phyloP scores from a whole-genome alignment of 1,140 invertebrate species.

The Cotesia chilonis region DNA sequence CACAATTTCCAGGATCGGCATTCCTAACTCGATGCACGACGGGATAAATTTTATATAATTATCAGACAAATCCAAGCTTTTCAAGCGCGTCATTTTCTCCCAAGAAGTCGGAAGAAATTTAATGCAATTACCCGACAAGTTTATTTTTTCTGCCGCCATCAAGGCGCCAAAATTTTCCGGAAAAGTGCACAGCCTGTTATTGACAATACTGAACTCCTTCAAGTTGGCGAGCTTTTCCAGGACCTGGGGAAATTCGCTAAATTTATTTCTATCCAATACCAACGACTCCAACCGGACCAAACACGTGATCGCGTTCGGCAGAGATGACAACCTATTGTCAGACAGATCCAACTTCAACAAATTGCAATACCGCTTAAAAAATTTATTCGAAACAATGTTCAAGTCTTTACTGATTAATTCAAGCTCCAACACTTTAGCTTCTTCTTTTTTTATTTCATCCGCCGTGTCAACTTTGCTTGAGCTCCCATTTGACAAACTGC shows the following conservation, averaged over 20 bases:
- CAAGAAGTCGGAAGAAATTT: conserved; percentile 40
- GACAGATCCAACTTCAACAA: conserved; percentile 19
- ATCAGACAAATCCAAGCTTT: conserved; percentile 28
- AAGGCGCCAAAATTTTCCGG: conserved; percentile 39
- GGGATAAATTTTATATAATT: conserved; percentile 48
- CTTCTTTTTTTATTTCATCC: no score
- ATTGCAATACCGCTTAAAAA: no score
- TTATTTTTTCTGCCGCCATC: conserved; percentile 42
- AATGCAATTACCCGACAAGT: conserved; percentile 44
- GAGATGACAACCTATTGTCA: background rate
- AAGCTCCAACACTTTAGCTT: no score
- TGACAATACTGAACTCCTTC: conserved; percentile 19
- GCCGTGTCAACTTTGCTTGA: no score
- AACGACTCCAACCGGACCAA: background rate
- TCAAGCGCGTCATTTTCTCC: conserved; percentile 40
- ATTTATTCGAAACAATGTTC: no score
- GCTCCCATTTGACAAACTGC: no score
- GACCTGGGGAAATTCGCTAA: background rate
- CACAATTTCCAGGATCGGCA: conserved; percentile 42
- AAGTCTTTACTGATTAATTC: no score
- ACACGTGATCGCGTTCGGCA: background rate
- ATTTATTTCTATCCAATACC: conserved; percentile 2
- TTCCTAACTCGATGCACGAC: conserved; percentile 44
- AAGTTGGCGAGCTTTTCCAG: conserved; percentile 29
- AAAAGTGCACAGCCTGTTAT: conserved; percentile 29